Conservation (phyloP, 2,797 vertebrate genomes). For the Esox masquinongy region DNA sequence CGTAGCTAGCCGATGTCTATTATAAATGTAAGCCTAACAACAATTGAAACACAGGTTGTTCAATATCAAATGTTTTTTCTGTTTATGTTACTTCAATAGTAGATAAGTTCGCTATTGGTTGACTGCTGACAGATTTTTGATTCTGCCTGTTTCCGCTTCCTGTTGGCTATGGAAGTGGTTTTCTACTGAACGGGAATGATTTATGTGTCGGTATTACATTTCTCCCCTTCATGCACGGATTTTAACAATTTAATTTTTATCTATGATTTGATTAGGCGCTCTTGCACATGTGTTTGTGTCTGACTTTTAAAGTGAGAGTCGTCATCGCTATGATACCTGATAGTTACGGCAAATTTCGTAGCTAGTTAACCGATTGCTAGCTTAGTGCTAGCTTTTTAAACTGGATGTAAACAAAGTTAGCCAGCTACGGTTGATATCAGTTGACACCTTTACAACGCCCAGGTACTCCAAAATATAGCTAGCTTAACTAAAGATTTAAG, state of each 20-base stretch:
- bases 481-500: not conserved
- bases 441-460: not conserved
- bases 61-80: too few species aligned
- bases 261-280: not conserved
- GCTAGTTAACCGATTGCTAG: not conserved
- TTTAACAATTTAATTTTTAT: slow-evolving; percentile 5
- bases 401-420: slow-evolving; percentile 7
- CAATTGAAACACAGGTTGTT: too few species aligned
- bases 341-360: slow-evolving; percentile 1
- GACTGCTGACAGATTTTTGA: not conserved
- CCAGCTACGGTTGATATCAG: not conserved
- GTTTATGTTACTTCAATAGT: too few species aligned
- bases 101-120: slow-evolving; percentile 22
- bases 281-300: not conserved
- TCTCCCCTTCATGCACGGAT: slow-evolving; percentile 20
- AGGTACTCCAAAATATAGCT: not conserved
- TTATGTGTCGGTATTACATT: slow-evolving; percentile 17
- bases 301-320: not conserved
- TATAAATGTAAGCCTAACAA: too few species aligned
- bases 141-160: slow-evolving; percentile 46
- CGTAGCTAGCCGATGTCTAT: too few species aligned
- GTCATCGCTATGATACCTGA: slow-evolving; percentile 4
- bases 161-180: slow-evolving; percentile 43
- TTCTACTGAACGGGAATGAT: not conserved
- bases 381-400: not conserved